Percentiles rank a stretch among this genome's conserved stretches.
Conservation (phyloP, 2,888 invertebrate genomes). For the Rutpela maculata region DNA sequence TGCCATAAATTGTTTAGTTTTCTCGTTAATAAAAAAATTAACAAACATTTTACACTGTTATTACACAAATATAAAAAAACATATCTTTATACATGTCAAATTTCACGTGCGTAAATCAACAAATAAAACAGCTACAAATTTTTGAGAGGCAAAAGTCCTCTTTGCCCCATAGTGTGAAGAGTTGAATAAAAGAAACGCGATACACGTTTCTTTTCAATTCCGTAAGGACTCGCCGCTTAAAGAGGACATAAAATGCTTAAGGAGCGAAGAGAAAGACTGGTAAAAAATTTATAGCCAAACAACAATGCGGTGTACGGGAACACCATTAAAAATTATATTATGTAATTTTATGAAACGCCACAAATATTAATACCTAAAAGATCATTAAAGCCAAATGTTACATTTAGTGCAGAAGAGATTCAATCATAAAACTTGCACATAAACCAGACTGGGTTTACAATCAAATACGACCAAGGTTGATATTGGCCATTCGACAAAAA, state of each 20-base stretch:
- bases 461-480: slow-evolving; percentile 1
- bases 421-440: slow-evolving; percentile 4
- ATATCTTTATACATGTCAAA: too few species aligned
- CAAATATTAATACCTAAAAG: neutral
- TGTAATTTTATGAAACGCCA: slow-evolving; percentile 7
- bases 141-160: too few species aligned
- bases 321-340: slow-evolving; percentile 4
- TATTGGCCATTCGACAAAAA: slow-evolving; percentile 1
- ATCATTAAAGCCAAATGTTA: slow-evolving; percentile 7
- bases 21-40: too few species aligned
- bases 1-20: too few species aligned
- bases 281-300: neutral
- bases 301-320: neutral
- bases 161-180: too few species aligned
- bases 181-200: too few species aligned
- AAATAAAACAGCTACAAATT: too few species aligned
- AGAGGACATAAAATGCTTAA: neutral
- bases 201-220: neutral
- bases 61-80: too few species aligned
- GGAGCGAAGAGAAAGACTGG: neutral
- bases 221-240: neutral
- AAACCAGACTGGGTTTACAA: neutral
- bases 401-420: slow-evolving; percentile 3
- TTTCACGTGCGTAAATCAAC: too few species aligned
- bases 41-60: too few species aligned